Evolutionary conservation across 2,113 vertebrate species (phyloP), one percentile per base, ranked within the genome.

Genomic region (Leptodactylus fuscus): DNA sequence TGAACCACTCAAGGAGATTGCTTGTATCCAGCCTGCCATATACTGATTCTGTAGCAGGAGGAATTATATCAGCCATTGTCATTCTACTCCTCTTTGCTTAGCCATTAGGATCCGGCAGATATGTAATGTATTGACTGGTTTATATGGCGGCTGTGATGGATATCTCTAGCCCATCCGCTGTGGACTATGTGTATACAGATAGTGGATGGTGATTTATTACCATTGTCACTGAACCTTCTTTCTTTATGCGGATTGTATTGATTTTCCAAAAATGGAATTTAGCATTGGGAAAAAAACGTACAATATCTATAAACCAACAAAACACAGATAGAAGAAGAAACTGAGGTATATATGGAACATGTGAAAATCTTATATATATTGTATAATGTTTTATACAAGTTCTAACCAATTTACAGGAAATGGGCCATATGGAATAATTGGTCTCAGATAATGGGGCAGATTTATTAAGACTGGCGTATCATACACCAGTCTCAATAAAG

Each of bases 201-300:
- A 51, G 48, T 32, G 48, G 13, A 51, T 51, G 34, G 27, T 51
- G 46, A 76, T 76, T 53, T 76, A 76, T 76, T 51, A 11, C n/a
- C 48, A 51, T 53, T 20, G 46, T 76, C 48, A 76, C 9, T 18
- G 27, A 18, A 53, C 24, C 24, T 49, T 49, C 16, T 53, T 51
- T 36, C 34, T 27, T 74, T 74, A 46, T 2, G 41, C 22, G 5
- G 16, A 34, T 3, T 46, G 27, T 51, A 51, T 76, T 76, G 46
- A 20, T 51, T 51, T 49, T 76, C 24, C 46, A 7, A 34, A 29
- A 76, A 18, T 67, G 29, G 4, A 15, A 29, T n/a, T n/a, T n/a
- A n/a, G n/a, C n/a, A n/a, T n/a, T n/a, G 4, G 18, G 18, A 67
- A 67, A 65, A 34, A 34, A 0, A 2, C n/a, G 62, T 18, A 16